Percentiles rank a stretch among this genome's conserved stretches.
These are phyloP conservation scores for Atrina japonica DNA, from an alignment of 2,888 invertebrate genomes.

Conservation along the genomic window DNA sequence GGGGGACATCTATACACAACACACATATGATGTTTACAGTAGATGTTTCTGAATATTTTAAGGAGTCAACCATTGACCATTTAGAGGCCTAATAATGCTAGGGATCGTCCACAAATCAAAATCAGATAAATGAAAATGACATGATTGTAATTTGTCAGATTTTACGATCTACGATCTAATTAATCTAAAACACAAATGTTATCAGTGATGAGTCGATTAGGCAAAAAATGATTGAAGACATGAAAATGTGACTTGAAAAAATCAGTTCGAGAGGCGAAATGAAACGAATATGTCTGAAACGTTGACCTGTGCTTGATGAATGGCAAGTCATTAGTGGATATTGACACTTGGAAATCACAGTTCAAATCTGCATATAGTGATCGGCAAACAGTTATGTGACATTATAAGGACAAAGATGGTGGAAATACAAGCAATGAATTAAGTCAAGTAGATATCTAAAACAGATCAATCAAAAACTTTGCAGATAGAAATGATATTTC, in stretches of 20 bases:
- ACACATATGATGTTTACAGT: no score
- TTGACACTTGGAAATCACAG: slow-evolving; percentile 43
- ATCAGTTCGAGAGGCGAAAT: slow-evolving; percentile 32
- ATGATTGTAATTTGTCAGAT: slow-evolving; percentile 34
- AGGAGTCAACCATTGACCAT: no score
- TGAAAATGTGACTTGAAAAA: slow-evolving; percentile 40
- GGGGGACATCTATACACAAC: no score
- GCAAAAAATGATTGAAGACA: slow-evolving; percentile 25
- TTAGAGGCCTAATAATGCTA: no score
- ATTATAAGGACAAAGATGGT: slow-evolving; percentile 40
- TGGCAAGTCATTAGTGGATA: slow-evolving; percentile 41
- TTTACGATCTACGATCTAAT: slow-evolving; percentile 27
- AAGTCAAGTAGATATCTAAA: slow-evolving; percentile 43
- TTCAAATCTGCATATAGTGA: slow-evolving; percentile 37
- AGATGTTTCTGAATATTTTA: no score
- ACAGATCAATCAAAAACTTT: slow-evolving; percentile 41
- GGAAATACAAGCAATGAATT: slow-evolving; percentile 39
- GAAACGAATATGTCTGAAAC: slow-evolving; percentile 31
- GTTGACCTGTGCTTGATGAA: slow-evolving; percentile 43
- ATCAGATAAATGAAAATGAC: no score
- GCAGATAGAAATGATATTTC: slow-evolving; percentile 40
- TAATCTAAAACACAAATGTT: slow-evolving; percentile 36
- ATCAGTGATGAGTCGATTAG: slow-evolving; percentile 20
- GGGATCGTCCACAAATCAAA: no score
- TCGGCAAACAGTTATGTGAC: slow-evolving; percentile 46